Evolutionary conservation across 2,113 vertebrate species (phyloP).

Genomic region (Tursiops truncatus): DNA sequence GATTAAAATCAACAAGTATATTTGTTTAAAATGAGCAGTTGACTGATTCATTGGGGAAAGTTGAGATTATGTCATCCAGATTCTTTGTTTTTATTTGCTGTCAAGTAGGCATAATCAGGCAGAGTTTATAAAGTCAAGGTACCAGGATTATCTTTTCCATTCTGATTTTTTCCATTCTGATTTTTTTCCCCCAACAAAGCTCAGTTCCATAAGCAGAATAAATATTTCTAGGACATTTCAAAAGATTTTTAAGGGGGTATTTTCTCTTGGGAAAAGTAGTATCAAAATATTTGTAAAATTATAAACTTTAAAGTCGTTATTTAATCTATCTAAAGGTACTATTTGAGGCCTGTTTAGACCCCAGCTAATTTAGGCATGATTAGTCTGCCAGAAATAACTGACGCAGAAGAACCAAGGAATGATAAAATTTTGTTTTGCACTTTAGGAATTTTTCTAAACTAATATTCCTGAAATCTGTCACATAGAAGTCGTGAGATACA

Average conservation of each 20-base stretch:
- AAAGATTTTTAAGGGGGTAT: neutral
- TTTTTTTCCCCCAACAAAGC: neutral
- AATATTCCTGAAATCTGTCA: neutral
- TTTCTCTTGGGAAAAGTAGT: neutral
- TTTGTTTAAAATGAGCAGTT: neutral
- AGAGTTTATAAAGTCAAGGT: neutral
- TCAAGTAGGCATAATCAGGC: neutral
- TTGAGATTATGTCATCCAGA: neutral
- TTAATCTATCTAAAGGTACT: constrained; percentile 7
- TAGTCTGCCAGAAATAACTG: constrained; percentile 53
- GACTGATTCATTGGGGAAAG: neutral
- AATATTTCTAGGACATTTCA: neutral
- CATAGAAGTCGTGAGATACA: neutral
- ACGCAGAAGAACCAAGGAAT: neutral
- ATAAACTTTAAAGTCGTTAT: neutral
- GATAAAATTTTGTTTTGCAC: constrained; percentile 52
- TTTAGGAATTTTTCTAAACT: constrained; percentile 37
- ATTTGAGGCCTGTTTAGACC: constrained; percentile 19
- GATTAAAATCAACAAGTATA: neutral
- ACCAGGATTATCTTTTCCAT: neutral
- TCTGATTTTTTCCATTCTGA: neutral
- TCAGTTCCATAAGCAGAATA: neutral
- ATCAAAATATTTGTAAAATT: neutral
- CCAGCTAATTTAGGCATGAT: constrained; percentile 54
- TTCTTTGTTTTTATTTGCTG: neutral